A percentile compares a stretch with the other conserved stretches of the same genome.
These are phyloP conservation scores for Campoplex capitator DNA, from an alignment of 2,888 invertebrate species.

Conservation along the genomic window DNA sequence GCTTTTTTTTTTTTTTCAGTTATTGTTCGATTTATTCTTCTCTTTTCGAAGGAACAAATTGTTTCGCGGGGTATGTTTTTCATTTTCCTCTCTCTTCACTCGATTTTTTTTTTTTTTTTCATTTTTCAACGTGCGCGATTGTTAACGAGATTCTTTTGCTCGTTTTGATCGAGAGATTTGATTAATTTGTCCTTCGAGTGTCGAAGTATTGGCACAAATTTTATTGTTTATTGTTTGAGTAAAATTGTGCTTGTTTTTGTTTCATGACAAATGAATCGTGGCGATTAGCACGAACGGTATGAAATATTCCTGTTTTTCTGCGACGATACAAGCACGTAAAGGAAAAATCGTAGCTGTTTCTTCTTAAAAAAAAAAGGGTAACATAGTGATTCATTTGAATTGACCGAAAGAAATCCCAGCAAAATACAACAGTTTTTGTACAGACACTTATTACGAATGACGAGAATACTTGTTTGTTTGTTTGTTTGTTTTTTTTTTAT, in stretches of 20 bases:
- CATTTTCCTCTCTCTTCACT: slow-evolving; percentile 13
- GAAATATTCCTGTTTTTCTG: background rate
- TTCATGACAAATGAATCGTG: background rate
- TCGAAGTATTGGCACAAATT: slow-evolving; percentile 61
- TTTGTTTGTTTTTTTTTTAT: slow-evolving; percentile 11
- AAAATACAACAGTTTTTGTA: slow-evolving; percentile 45
- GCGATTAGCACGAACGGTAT: background rate
- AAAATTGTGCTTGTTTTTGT: slow-evolving; percentile 3
- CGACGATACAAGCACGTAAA: background rate
- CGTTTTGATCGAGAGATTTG: slow-evolving; percentile 47
- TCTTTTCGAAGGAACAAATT: slow-evolving; percentile 8
- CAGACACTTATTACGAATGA: slow-evolving; percentile 55
- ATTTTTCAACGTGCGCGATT: background rate
- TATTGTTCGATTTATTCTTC: background rate
- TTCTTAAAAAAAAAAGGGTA: background rate
- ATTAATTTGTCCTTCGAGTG: slow-evolving; percentile 25
- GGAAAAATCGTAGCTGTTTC: slow-evolving; percentile 15
- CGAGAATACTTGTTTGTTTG: slow-evolving; percentile 28
- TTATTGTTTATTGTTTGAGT: slow-evolving; percentile 49
- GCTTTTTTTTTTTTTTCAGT: slow-evolving; percentile 53
- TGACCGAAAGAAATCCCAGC: background rate
- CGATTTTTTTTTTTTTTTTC: background rate
- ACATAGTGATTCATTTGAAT: background rate
- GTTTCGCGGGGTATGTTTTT: slow-evolving; percentile 1
- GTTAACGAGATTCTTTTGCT: too few relatives aligned